phyloP scores from a whole-genome alignment of 2,113 vertebrate species.

The Hystrix cristata region DNA sequence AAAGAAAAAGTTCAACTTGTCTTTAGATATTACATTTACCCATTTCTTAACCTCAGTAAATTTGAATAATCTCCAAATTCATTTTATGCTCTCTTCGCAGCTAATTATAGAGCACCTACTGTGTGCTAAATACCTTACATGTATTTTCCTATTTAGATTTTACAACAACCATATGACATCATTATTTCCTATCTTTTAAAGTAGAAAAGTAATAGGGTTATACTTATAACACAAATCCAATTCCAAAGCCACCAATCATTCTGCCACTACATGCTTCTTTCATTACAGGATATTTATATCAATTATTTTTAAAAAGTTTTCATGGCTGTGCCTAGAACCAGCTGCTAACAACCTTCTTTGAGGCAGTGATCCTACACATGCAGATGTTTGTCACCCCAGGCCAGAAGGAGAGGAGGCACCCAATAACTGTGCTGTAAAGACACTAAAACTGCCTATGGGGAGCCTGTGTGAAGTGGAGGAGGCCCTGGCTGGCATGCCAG shows the following conservation, averaged over 20 bases:
- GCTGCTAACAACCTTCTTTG: not conserved
- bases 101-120: not conserved
- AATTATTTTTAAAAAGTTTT: conserved; percentile 19
- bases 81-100: conserved; percentile 44
- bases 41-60: conserved; percentile 50
- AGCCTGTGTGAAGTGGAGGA: not conserved
- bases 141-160: conserved; percentile 45
- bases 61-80: conserved; percentile 41
- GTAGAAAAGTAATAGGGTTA: not conserved
- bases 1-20: not conserved
- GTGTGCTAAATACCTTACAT: not conserved
- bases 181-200: not conserved
- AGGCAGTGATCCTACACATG: not conserved
- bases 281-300: not conserved
- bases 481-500: not conserved
- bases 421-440: not conserved
- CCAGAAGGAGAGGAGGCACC: not conserved
- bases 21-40: conserved; percentile 44
- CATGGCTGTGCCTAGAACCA: not conserved
- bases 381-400: not conserved
- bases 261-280: conserved; percentile 37
- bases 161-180: not conserved
- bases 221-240: conserved; percentile 52
- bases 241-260: conserved; percentile 34
- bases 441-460: not conserved